Conservation (phyloP, 2,797 vertebrate genomes). For the Myioborus miniatus region DNA sequence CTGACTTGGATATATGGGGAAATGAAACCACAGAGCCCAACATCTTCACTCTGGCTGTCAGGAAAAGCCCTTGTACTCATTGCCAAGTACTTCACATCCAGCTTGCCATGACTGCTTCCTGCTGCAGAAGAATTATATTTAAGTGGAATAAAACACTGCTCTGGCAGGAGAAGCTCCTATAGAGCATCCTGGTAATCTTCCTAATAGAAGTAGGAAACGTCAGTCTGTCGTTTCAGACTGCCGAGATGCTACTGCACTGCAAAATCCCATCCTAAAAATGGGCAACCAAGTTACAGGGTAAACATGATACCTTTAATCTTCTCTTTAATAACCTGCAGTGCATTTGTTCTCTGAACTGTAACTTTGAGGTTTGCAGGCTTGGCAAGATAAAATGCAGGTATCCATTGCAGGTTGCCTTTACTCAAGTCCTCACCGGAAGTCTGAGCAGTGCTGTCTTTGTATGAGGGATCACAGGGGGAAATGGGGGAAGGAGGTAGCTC, state of each 20-base stretch:
- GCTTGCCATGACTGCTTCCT: neutral
- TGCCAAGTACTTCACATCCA: conserved; percentile 33
- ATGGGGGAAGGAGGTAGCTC: neutral
- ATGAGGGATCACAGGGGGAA: neutral
- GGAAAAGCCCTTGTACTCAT: neutral
- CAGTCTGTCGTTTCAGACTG: neutral
- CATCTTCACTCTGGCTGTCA: neutral
- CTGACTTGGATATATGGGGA: neutral
- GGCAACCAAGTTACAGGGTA: neutral
- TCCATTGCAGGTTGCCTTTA: neutral
- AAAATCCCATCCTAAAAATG: neutral
- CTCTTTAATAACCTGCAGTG: neutral
- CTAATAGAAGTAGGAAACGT: neutral
- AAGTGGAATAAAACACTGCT: neutral
- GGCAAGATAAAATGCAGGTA: neutral
- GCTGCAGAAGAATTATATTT: neutral
- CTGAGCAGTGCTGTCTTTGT: conserved; percentile 6
- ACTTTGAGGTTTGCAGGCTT: neutral
- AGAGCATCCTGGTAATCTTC: neutral
- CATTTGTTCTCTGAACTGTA: neutral
- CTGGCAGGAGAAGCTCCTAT: neutral
- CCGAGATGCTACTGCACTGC: neutral
- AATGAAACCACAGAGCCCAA: neutral
- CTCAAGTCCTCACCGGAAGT: neutral
- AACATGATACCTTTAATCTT: neutral